These are phyloP conservation scores for Notarius quadriscutis DNA, from an alignment of 2,113 vertebrate species.

Conservation along the genomic window DNA sequence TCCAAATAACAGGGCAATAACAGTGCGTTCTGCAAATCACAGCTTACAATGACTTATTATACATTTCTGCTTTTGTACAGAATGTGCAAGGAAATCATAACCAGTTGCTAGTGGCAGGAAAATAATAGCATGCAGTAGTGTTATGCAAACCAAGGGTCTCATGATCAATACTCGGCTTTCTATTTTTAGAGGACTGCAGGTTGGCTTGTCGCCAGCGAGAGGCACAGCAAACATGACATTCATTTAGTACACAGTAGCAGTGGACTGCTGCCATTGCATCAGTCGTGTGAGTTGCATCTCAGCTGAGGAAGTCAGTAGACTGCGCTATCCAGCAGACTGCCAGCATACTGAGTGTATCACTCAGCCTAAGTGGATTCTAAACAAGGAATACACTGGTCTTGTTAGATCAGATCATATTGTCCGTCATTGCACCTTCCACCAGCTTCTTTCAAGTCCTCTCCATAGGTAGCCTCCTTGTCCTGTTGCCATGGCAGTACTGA, in stretches of 20 bases:
- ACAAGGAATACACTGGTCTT: constrained; percentile 13
- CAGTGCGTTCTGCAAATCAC: constrained; percentile 28
- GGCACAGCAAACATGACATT: constrained; percentile 42
- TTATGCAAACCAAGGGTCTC: constrained; percentile 51
- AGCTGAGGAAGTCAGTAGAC: constrained; percentile 34
- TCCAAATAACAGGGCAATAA: not conserved
- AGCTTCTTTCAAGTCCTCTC: constrained; percentile 39
- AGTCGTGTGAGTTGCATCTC: constrained; percentile 35
- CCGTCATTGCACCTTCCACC: constrained; percentile 17
- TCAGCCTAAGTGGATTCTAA: constrained; percentile 18
- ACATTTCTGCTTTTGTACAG: constrained; percentile 20
- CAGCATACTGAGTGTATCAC: constrained; percentile 13
- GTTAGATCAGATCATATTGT: constrained; percentile 35
- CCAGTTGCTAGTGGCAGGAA: constrained; percentile 33
- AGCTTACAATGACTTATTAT: constrained; percentile 4
- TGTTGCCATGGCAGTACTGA: constrained; percentile 52
- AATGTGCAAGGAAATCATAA: constrained; percentile 13
- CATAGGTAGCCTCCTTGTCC: constrained; percentile 32
- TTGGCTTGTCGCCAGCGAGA: constrained; percentile 39
- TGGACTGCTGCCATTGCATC: constrained; percentile 31
- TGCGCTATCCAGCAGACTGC: constrained; percentile 4
- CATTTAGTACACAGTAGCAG: constrained; percentile 38
- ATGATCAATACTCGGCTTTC: constrained; percentile 45
- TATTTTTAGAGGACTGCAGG: constrained; percentile 54
- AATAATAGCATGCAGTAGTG: constrained; percentile 41